Base-by-base conservation (phyloP, 2,797 vertebrate genomes). In the Moxostoma hubbsi region DNA sequence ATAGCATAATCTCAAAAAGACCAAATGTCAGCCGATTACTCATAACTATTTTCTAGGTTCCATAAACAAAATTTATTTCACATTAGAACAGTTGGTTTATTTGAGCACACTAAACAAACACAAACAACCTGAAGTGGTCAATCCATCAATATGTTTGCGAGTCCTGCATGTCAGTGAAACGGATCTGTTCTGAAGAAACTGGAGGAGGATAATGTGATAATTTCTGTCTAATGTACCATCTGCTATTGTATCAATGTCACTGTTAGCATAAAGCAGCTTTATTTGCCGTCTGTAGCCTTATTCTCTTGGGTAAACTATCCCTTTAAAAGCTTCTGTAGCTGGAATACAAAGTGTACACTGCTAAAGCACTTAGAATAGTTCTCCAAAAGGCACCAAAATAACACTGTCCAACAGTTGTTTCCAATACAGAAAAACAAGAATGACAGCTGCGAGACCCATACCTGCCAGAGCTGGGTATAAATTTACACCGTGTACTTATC, bases 401-500 rank as follows among this genome's bases (percentile, higher is more conserved):
- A 63, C 16, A 43, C 18, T 5, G 45, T 59, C 71, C 11, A 11
- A 12, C 46, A 16, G 13, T 54, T 4, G 9, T 4, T 55, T 66
- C 62, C 51, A 63, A 3, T 13, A 9, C 46, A n/a, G 9, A 46
- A 51, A 68, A 16, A 59, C 68, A 68, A 65, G 49, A 80, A 0
- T 24, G 58, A 50, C 76, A 18, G 16, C 1, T 24, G 24, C 53
- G 36, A 69, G 50, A 77, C 83, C 58, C 43, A 13, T 73, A 78
- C 81, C 82, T 80, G 75, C 80, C 61, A 58, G 82, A 87, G 78
- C 85, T 46, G 59, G 79, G 63, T 82, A 82, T 75, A 80, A 66
- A 85, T 75, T 73, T 66, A 84, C 79, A 76, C 86, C 81, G 84
- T 74, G 84, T 81, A 89, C 87, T 93, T 92, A 78, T 91, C 88